Evolutionary conservation across 2,797 vertebrate genomes (phyloP), one percentile per base, ranked within the genome.

Genomic region (Ambastaia sidthimunki): DNA sequence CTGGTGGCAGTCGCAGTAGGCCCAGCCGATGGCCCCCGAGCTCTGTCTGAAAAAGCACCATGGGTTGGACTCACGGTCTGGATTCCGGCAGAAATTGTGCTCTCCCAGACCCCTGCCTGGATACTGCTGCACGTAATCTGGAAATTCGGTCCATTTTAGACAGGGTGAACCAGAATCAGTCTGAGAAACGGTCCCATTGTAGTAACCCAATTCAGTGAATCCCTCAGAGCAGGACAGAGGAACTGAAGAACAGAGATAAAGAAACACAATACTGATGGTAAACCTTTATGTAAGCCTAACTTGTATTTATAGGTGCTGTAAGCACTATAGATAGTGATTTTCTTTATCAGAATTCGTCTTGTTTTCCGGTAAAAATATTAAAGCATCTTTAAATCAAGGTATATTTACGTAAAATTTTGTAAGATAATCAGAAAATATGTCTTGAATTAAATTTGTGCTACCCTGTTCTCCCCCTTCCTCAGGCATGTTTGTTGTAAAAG

Each of bases 31-130:
- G 68, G 94, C 93, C 57, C 96, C 96, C 0, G 95, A 96, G 28
- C 87, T 91, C 44, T 96, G 96, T 7, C 95, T 91, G 88, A 95
- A 96, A 91, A 98, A 98, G 85, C 96, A 98, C 96, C 96, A 98
- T 16, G 96, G 96, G 4, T 91, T 93, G 19, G 86, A 85, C 82
- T 95, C 95, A 0, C 95, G 93, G 0, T 98, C 96, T 0, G 96
- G 96, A 90, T 95, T 97, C 86, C 96, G 93, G 92, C 96, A 98
- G 90, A 93, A 94, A 87, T 92, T 97, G 92, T 98, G 96, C 85
- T 95, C 93, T 1, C 96, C 96, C 74, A 98, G 88, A 19, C 96
- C 96, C 21, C 92, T 91, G 21, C 94, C 94, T 7, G 96, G 96
- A 84, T 97, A 97, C 91, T 97, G 96, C 92, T 94, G 95, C 5